Conservation (phyloP, 2,888 invertebrate genomes). For the Aelia acuminata region DNA sequence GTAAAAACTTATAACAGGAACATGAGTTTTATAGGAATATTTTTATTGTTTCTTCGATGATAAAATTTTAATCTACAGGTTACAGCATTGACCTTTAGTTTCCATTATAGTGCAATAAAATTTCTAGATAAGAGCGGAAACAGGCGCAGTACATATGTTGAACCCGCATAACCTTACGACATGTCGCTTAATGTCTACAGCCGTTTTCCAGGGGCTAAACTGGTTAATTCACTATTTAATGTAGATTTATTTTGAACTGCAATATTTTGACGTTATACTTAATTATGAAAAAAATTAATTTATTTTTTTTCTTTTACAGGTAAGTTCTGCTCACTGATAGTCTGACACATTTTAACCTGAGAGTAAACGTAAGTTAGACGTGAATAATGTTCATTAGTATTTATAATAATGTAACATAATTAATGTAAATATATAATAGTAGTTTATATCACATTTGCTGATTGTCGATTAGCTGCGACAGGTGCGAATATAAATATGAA, state of each 20-base stretch:
- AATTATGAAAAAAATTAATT: too few species aligned
- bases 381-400: too few species aligned
- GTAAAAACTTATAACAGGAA: neutral
- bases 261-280: too few species aligned
- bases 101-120: neutral
- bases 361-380: neutral
- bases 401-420: too few species aligned
- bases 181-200: neutral
- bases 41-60: neutral
- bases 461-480: too few species aligned
- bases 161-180: neutral
- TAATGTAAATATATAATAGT: too few species aligned
- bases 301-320: neutral
- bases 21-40: neutral
- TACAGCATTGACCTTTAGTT: neutral
- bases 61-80: neutral
- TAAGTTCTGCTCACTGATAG: neutral
- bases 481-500: too few species aligned
- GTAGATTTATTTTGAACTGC: neutral
- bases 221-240: neutral
- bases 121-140: neutral
- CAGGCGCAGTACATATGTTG: neutral
- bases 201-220: neutral
- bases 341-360: neutral
- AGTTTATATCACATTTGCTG: too few species aligned